Evolutionary conservation across 2,888 invertebrate genomes (phyloP).

Genomic region (Pedicia rivosa): DNA sequence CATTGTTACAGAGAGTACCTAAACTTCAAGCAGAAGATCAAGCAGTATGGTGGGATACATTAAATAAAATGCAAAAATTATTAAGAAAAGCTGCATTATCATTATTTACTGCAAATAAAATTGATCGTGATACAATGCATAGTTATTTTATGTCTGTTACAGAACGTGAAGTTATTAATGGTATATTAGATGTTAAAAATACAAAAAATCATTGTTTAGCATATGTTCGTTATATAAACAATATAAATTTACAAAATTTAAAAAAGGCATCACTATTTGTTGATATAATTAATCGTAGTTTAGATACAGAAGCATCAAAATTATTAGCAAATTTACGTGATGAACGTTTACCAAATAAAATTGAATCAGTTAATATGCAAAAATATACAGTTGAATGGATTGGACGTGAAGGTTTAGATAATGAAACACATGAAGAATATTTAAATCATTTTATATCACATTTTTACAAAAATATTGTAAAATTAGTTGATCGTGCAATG

Average conservation of each 20-base stretch:
- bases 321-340: conserved; percentile 78
- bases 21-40: conserved; percentile 94
- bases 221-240: conserved; percentile 89
- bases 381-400: conserved; percentile 96
- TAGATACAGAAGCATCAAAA: conserved; percentile 87
- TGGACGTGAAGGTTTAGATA: conserved; percentile 83
- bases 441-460: conserved; percentile 86
- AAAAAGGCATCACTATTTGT: conserved; percentile 90
- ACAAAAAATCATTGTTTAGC: conserved; percentile 92
- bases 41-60: conserved; percentile 94
- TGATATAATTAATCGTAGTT: conserved; percentile 79
- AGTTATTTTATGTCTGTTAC: conserved; percentile 99
- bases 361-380: conserved; percentile 75
- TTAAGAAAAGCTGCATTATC: conserved; percentile 82
- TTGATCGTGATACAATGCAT: conserved; percentile 86
- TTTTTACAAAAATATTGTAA: conserved; percentile 83
- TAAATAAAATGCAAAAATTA: conserved; percentile 88
- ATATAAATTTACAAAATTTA: conserved; percentile 89
- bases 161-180: conserved; percentile 94
- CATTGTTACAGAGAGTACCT: conserved; percentile 55
- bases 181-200: conserved; percentile 81
- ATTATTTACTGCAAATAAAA: conserved; percentile 66
- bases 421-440: conserved; percentile 86
- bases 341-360: conserved; percentile 73
- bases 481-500: conserved; percentile 87